Evolutionary conservation across 2,797 vertebrate genomes (phyloP).

Genomic region (Enteromius radiatus): DNA sequence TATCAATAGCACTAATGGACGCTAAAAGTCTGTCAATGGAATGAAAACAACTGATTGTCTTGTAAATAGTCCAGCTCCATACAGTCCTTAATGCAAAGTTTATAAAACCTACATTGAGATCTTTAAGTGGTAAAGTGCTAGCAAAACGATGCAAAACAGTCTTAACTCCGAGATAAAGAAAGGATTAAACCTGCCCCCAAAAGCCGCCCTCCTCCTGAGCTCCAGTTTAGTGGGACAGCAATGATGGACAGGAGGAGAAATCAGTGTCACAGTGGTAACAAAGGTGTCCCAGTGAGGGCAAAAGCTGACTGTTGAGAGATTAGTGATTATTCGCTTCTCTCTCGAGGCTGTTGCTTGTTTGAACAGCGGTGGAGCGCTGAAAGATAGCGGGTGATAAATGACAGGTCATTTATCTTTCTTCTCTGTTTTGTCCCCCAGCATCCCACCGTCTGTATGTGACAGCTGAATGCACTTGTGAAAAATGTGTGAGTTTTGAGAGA

Average conservation of each 20-base stretch:
- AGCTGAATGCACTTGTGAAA: constrained; percentile 51
- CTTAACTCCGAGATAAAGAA: constrained; percentile 29
- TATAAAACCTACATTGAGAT: constrained; percentile 7
- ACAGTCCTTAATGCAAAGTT: constrained; percentile 35
- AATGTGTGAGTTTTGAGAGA: constrained; percentile 43
- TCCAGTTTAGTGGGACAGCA: constrained; percentile 34
- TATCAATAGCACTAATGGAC: constrained; percentile 42
- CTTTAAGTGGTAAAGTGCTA: not conserved
- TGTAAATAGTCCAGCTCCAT: constrained; percentile 18
- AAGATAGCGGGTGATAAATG: constrained; percentile 59
- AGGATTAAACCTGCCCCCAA: constrained; percentile 9
- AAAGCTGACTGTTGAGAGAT: constrained; percentile 59
- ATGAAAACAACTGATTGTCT: constrained; percentile 21
- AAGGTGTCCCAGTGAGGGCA: constrained; percentile 61
- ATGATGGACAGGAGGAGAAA: constrained; percentile 54
- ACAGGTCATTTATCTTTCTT: constrained; percentile 67
- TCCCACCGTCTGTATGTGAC: constrained; percentile 40
- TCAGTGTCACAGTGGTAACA: constrained; percentile 50
- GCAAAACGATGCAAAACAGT: constrained; percentile 32
- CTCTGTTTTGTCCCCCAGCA: constrained; percentile 55
- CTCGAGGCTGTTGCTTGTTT: constrained; percentile 49
- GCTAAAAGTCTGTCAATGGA: constrained; percentile 11
- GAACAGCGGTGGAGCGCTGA: constrained; percentile 53
- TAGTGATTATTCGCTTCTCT: constrained; percentile 58
- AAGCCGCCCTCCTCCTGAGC: constrained; percentile 24